A percentile compares a stretch with the other conserved stretches of the same genome.
Evolutionary conservation across 1,140 invertebrate genomes (phyloP).

Genomic region (Ptiloglossa arizonensis): DNA sequence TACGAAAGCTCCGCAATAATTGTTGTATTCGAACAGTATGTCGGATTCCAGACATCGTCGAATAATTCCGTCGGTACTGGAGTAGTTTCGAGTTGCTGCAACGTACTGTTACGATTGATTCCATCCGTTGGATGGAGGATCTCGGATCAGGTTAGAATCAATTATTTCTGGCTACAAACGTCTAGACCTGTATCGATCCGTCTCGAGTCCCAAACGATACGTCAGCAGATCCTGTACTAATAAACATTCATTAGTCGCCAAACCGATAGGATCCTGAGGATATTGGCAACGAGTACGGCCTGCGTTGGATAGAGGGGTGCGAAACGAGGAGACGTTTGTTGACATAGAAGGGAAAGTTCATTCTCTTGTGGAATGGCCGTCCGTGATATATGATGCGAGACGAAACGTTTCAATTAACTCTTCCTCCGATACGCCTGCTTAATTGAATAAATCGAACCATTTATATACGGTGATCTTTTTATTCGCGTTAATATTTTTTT

Average conservation of each 20-base stretch:
- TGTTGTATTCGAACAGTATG: too few species aligned
- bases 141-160: conserved; percentile 53
- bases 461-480: background rate
- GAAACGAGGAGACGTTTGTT: conserved; percentile 40
- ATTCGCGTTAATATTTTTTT: background rate
- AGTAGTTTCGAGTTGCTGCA: background rate
- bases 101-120: conserved; percentile 36
- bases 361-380: conserved; percentile 27
- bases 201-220: conserved; percentile 58
- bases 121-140: conserved; percentile 36
- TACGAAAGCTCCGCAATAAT: too few species aligned
- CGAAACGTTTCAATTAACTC: conserved; percentile 42
- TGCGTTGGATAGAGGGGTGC: conserved; percentile 16
- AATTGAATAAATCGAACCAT: background rate
- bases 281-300: conserved; percentile 53
- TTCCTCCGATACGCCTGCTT: background rate
- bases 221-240: conserved; percentile 60
- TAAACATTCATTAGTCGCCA: conserved; percentile 66
- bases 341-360: conserved; percentile 46
- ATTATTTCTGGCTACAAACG: conserved; percentile 64
- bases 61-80: too few species aligned
- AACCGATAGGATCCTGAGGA: conserved; percentile 58
- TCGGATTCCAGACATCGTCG: too few species aligned
- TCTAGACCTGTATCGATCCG: conserved; percentile 64
- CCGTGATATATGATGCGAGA: conserved; percentile 31